These are phyloP conservation scores for Agrotis puta DNA, from an alignment of 2,888 invertebrate genomes.

Conservation along the genomic window DNA sequence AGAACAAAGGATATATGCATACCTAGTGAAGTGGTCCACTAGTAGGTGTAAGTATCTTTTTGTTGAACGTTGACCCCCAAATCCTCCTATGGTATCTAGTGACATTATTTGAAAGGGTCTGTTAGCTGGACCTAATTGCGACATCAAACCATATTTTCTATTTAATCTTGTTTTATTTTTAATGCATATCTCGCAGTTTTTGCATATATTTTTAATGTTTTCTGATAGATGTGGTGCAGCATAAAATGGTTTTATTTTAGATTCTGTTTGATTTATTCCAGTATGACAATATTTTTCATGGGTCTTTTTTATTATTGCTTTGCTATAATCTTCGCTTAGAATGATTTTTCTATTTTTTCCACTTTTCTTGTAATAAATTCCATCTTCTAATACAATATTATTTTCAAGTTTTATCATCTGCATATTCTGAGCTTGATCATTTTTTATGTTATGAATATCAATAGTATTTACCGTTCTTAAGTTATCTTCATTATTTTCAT, in stretches of 20 bases:
- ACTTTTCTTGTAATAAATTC: not conserved
- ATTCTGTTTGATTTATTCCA: slow-evolving; percentile 1
- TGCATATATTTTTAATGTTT: not conserved
- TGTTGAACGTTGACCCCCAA: not conserved
- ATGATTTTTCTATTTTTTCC: not conserved
- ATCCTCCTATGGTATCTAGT: not conserved
- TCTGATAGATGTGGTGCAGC: not conserved
- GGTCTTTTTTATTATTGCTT: not conserved
- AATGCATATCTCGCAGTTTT: not conserved
- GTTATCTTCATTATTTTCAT: slow-evolving; percentile 1
- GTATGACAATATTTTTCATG: not conserved
- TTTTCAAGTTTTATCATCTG: no score
- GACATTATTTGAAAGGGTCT: slow-evolving; percentile 1
- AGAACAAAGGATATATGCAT: not conserved
- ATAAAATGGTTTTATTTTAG: not conserved
- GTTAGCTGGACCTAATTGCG: slow-evolving; percentile 6
- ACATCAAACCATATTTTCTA: not conserved
- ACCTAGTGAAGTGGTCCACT: slow-evolving; percentile 1
- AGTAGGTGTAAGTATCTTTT: not conserved
- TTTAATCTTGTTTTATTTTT: not conserved
- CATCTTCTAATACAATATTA: no score
- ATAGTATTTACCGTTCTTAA: slow-evolving; percentile 1
- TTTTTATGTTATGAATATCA: not conserved
- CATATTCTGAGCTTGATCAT: not conserved
- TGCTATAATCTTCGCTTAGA: not conserved